Evolutionary conservation across 2,797 vertebrate genomes (phyloP).

Genomic region (Trichosurus vulpecula): DNA sequence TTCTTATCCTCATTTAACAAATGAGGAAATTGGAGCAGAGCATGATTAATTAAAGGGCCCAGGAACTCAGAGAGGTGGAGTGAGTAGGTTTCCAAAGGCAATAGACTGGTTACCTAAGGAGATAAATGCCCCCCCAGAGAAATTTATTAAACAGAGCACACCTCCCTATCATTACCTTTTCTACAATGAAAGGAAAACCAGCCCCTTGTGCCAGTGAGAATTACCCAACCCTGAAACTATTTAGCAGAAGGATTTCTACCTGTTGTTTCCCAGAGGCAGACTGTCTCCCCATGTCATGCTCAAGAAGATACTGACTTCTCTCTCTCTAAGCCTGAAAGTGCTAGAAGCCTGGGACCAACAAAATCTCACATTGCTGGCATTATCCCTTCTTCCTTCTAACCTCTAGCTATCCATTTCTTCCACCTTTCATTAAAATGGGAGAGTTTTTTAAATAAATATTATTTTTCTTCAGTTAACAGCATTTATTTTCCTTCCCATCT

Average conservation of each 20-base stretch:
- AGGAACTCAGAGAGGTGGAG: background rate
- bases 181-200: background rate
- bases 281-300: background rate
- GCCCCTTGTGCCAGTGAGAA: background rate
- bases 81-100: background rate
- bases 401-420: background rate
- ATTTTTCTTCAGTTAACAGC: background rate
- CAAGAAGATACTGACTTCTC: background rate
- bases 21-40: background rate
- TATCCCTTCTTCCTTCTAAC: background rate
- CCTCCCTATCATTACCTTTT: background rate
- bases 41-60: background rate
- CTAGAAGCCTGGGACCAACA: background rate
- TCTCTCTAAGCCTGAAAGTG: background rate
- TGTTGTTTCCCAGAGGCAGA: background rate
- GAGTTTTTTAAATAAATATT: background rate
- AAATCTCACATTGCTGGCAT: background rate
- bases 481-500: background rate
- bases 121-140: background rate
- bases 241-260: background rate
- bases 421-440: background rate
- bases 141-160: background rate
- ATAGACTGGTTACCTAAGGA: background rate
- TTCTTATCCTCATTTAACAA: background rate
- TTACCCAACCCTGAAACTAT: background rate